Percentiles rank a stretch among this genome's conserved stretches.
These are phyloP conservation scores for Mormyrus hasselquistii DNA, from an alignment of 2,797 vertebrate species.

Conservation along the genomic window DNA sequence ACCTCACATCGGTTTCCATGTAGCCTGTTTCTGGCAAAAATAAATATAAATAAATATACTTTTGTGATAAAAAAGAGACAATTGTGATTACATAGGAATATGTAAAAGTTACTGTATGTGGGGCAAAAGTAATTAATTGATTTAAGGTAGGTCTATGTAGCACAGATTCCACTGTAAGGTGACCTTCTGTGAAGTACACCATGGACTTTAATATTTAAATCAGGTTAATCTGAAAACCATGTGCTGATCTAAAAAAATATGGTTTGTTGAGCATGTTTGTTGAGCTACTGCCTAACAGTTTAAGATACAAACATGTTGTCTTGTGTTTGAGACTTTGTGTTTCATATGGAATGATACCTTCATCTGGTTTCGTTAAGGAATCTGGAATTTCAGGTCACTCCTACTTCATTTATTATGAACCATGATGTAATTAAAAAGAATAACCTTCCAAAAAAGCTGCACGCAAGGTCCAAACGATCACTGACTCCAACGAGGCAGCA, in stretches of 20 bases:
- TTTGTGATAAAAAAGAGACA: background rate
- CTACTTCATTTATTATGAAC: background rate
- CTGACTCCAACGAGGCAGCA: background rate
- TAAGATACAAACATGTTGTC: background rate
- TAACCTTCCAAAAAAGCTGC: background rate
- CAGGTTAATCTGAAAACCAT: background rate
- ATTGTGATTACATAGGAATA: background rate
- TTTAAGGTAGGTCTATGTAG: background rate
- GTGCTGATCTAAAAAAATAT: background rate
- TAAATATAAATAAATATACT: background rate
- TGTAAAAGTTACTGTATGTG: background rate
- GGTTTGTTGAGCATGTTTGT: background rate
- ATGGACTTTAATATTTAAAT: background rate
- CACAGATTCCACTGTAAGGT: background rate
- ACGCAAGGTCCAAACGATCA: background rate
- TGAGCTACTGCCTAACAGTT: background rate
- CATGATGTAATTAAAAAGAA: background rate
- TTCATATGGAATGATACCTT: background rate
- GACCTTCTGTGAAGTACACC: background rate
- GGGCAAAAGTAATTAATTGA: background rate
- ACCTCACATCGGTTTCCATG: background rate
- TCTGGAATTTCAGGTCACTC: background rate
- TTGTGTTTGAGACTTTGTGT: background rate
- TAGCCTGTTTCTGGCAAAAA: background rate
- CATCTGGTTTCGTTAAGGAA: background rate